Conservation (phyloP, 2,797 vertebrate species). For the Anableps anableps region DNA sequence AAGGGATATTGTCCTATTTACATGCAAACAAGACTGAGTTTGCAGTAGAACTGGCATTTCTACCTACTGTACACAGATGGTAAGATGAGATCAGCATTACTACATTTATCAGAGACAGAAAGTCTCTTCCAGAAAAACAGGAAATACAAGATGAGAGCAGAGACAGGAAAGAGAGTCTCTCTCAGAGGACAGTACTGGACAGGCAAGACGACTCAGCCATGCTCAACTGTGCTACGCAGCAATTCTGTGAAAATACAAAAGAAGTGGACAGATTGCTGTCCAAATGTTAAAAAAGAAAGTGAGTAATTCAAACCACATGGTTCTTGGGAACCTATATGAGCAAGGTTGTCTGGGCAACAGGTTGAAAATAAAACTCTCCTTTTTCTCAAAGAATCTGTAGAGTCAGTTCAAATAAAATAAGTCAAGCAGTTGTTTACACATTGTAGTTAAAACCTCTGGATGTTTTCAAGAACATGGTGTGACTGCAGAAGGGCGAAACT, state of each 20-base stretch:
- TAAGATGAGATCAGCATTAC: constrained; percentile 28
- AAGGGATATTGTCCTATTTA: not conserved
- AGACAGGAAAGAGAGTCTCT: constrained; percentile 40
- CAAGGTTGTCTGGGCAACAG: constrained; percentile 5
- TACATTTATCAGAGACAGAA: constrained; percentile 31
- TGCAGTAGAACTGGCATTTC: not conserved
- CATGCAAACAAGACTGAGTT: not conserved
- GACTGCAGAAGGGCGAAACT: not conserved
- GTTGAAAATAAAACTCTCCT: constrained; percentile 4
- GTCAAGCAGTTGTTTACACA: not conserved
- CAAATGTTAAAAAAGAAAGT: constrained; percentile 16
- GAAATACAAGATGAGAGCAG: constrained; percentile 44
- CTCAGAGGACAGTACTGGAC: not conserved
- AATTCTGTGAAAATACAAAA: constrained; percentile 11
- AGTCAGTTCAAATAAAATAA: constrained; percentile 3
- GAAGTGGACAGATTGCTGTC: not conserved
- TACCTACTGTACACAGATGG: constrained; percentile 13
- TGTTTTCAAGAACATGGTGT: not conserved
- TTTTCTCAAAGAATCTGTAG: not conserved
- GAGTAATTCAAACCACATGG: constrained; percentile 22
- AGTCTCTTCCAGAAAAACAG: constrained; percentile 58
- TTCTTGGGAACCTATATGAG: constrained; percentile 20
- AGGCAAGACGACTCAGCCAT: not conserved
- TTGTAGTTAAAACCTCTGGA: not conserved
- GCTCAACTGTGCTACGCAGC: not conserved